A percentile compares a stretch with the other conserved stretches of the same genome.
Conservation (phyloP, 2,888 invertebrate genomes). For the Athalia rosae region DNA sequence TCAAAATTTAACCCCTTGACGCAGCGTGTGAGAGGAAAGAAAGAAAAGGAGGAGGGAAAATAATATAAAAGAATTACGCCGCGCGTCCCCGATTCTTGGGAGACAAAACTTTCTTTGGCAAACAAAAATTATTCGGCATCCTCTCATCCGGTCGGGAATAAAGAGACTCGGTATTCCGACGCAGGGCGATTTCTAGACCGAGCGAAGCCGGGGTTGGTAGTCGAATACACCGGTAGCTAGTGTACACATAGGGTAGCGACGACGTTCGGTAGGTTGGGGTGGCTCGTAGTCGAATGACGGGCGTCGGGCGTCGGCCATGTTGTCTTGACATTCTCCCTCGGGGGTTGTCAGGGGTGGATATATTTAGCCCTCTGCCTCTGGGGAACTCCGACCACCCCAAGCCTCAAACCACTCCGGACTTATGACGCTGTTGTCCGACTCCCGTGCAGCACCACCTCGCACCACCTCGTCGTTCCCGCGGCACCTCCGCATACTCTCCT, state of each 20-base stretch:
- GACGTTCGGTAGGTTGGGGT: constrained; percentile 6
- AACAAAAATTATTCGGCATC: too few species aligned
- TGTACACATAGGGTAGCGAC: constrained; percentile 61
- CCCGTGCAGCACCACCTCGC: not conserved
- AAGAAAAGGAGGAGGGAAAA: not conserved
- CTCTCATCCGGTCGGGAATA: too few species aligned
- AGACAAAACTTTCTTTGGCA: too few species aligned
- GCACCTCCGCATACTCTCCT: not conserved
- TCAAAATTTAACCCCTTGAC: constrained; percentile 8
- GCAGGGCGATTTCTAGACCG: constrained; percentile 14
- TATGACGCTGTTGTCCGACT: constrained; percentile 70
- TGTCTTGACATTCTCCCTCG: constrained; percentile 73
- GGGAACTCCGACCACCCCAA: constrained; percentile 64
- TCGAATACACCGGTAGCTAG: constrained; percentile 61
- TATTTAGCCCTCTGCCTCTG: constrained; percentile 73
- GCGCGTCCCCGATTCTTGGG: too few species aligned
- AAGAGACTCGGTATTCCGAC: too few species aligned
- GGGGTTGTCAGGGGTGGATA: constrained; percentile 71
- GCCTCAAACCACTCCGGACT: constrained; percentile 69
- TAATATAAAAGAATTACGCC: too few species aligned
- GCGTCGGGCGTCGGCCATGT: constrained; percentile 69
- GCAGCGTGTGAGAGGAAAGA: not conserved
- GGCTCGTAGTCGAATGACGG: constrained; percentile 69
- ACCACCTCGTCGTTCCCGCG: not conserved
- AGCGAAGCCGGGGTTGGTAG: constrained; percentile 50